A percentile compares a stretch with the other conserved stretches of the same genome.
Conservation (phyloP, 2,888 invertebrate genomes). For the Meloe dianella region DNA sequence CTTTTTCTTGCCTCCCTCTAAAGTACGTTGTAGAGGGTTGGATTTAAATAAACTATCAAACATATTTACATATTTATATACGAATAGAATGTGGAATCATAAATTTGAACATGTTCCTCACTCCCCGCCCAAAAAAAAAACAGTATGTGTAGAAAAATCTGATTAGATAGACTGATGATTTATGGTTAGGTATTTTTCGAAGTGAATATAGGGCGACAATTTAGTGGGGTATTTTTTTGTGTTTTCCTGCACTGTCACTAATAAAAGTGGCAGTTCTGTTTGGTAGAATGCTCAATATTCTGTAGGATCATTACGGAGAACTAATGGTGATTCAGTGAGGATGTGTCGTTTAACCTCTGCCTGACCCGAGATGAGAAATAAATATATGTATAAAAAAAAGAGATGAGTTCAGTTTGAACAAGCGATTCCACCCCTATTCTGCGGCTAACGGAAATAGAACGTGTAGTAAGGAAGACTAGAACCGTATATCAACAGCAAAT, state of each 20-base stretch:
- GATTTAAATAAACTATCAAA: no score
- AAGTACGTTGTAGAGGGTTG: not conserved
- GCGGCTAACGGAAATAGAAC: not conserved
- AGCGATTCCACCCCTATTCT: not conserved
- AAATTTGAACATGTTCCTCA: not conserved
- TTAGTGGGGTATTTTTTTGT: not conserved
- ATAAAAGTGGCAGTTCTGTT: not conserved
- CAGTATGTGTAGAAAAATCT: not conserved
- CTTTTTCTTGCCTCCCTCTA: not conserved
- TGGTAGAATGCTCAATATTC: not conserved
- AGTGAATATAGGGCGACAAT: not conserved
- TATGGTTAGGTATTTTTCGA: not conserved
- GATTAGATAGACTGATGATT: slow-evolving; percentile 1
- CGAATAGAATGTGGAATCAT: not conserved
- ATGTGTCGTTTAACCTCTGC: slow-evolving; percentile 33
- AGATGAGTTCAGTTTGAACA: not conserved
- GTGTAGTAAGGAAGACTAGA: not conserved
- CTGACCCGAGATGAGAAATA: slow-evolving; percentile 25
- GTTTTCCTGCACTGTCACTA: not conserved
- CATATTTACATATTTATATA: not conserved
- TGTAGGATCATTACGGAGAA: slow-evolving; percentile 31
- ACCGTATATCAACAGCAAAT: not conserved
- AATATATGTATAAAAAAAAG: not conserved
- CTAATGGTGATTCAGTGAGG: slow-evolving; percentile 32
- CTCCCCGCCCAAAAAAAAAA: no score